These are phyloP conservation scores for Sceliomorpha sp. DNA, from an alignment of 2,888 invertebrate species.

Conservation along the genomic window DNA sequence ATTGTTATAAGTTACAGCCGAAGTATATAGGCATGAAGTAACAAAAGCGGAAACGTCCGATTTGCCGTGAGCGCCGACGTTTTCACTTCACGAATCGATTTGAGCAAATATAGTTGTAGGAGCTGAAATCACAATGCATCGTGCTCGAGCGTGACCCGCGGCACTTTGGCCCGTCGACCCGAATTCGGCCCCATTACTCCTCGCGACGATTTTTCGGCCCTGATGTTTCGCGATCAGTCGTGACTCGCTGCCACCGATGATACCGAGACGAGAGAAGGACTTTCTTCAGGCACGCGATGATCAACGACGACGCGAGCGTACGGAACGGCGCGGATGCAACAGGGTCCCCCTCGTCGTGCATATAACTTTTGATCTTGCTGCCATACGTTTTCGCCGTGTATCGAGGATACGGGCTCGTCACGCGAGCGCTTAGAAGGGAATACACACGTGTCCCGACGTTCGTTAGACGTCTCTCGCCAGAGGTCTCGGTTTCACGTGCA, in stretches of 20 bases:
- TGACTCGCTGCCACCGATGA: conserved; percentile 54
- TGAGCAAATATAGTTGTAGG: conserved; percentile 49
- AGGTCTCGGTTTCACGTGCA: conserved; percentile 58
- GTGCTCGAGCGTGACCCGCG: conserved; percentile 48
- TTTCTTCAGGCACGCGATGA: conserved; percentile 56
- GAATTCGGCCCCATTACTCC: conserved; percentile 56
- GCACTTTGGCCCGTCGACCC: conserved; percentile 55
- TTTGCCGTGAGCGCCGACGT: conserved; percentile 31
- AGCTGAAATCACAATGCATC: conserved; percentile 51
- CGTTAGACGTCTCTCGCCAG: conserved; percentile 39
- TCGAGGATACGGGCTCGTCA: conserved; percentile 58
- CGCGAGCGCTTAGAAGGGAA: conserved; percentile 48
- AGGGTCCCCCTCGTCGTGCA: conserved; percentile 29
- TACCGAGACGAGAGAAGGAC: conserved; percentile 53
- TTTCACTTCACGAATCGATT: conserved; percentile 16
- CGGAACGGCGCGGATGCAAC: background rate
- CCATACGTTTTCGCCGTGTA: conserved; percentile 49
- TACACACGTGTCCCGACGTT: conserved; percentile 50
- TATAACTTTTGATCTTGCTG: conserved; percentile 53
- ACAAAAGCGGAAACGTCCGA: conserved; percentile 14
- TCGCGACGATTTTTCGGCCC: conserved; percentile 48
- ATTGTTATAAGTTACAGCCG: no score
- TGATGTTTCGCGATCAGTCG: conserved; percentile 50
- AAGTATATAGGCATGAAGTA: no score
- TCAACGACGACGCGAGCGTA: conserved; percentile 46